Evolutionary conservation across 2,113 vertebrate species (phyloP).

Genomic region (Raja brachyura): DNA sequence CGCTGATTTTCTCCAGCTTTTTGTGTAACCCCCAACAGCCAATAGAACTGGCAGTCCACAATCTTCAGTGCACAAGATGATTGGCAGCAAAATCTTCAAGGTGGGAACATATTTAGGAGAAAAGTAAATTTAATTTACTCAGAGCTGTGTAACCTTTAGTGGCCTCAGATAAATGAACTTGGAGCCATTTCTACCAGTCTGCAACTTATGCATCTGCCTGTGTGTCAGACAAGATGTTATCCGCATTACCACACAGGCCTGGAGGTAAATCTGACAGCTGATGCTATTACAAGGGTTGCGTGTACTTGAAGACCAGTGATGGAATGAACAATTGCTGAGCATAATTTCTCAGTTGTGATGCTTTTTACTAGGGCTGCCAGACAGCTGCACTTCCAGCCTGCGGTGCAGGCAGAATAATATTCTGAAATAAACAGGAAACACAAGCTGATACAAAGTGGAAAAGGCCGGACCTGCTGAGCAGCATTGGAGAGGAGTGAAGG

Average conservation of each 20-base stretch:
- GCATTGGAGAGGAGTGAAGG: too few species aligned
- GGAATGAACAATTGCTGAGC: neutral
- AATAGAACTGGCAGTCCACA: neutral
- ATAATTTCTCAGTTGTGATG: neutral
- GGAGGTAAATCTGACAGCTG: neutral
- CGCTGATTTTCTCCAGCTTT: too few species aligned
- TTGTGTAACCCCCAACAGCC: too few species aligned
- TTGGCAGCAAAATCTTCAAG: neutral
- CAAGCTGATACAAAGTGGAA: neutral
- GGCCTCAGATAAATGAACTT: slow-evolving; percentile 22
- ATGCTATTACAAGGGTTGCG: neutral
- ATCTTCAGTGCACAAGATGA: neutral
- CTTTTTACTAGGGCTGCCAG: neutral
- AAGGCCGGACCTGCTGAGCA: neutral
- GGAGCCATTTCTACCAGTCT: neutral
- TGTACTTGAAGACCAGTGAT: too few species aligned
- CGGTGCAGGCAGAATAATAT: neutral
- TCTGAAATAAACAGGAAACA: neutral
- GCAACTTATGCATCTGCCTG: neutral
- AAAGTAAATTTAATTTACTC: slow-evolving; percentile 28
- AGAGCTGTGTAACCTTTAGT: neutral
- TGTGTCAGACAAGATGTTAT: slow-evolving; percentile 12
- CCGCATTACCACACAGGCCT: neutral
- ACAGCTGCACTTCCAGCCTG: neutral
- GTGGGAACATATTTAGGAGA: neutral